Base-by-base conservation (phyloP, 2,888 invertebrate species). In the Prenolepis imparis region DNA sequence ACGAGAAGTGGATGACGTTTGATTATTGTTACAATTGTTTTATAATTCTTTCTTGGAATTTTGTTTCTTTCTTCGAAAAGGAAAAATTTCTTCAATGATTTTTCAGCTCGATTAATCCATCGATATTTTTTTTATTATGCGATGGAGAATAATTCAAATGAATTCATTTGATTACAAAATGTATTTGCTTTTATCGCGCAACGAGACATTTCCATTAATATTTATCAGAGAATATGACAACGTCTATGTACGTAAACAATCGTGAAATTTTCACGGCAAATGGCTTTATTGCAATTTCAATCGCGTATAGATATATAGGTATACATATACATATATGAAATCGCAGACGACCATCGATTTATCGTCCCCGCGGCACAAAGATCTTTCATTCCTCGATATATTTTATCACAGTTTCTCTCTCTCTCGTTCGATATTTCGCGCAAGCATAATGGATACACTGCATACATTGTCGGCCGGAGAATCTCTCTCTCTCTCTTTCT, bases 381-480 rank as follows among this genome's bases (percentile, higher is more conserved):
- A 32, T 52, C 9, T 24, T 24, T 39, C n/a, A 18, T 21, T 78
- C 72, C 21, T 28, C 73, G 12, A 72, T 68, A 72, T 68, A 77
- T 55, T 67, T 67, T 67, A 67, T 39, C 39, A 3, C 24, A 8
- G 28, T 41, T 41, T 3, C 41, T 15, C 1, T n/a, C 57, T 28
- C 32, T 21, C 57, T 70, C 12, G 73, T 44, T 80, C 55, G 44
- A 72, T 80, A 80, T 80, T 36, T 80, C 74, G 55, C 39, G 36
- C 78, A 24, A 59, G 39, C 11, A 44, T 59, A 78, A 78, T 80
- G 52, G 59, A 73, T 59, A 72, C 24, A 73, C 44, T 36, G 59
- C 73, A 70, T 59, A 78, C 28, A 59, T 78, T 36, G 78, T 59
- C 73, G 41, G 8, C 4, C 28, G 28, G 21, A 80, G 21, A 72